phyloP scores from a whole-genome alignment of 2,113 vertebrate species.

The Tricholaema leucomelas region DNA sequence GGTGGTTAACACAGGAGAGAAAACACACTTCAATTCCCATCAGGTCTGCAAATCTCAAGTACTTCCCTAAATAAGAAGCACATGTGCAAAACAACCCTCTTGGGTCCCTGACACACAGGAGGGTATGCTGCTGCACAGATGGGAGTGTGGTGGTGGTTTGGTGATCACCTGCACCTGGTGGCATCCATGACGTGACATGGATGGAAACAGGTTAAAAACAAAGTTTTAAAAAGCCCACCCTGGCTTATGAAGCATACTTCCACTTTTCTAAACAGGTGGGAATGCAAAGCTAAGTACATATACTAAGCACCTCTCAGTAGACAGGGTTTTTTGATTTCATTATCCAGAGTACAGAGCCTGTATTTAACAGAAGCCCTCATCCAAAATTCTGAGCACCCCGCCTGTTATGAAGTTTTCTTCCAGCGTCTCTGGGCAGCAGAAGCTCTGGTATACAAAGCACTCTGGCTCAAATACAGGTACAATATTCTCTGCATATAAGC shows the following conservation, averaged over 20 bases:
- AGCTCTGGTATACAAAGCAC: background rate
- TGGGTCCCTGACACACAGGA: background rate
- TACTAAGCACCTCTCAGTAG: background rate
- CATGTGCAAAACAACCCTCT: background rate
- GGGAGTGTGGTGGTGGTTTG: background rate
- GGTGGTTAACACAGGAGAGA: background rate
- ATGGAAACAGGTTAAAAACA: background rate
- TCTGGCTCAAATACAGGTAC: background rate
- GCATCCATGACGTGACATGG: background rate
- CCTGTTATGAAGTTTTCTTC: background rate
- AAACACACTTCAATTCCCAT: background rate
- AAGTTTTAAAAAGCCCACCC: accelerated
- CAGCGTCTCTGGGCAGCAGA: background rate
- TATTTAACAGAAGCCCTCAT: background rate
- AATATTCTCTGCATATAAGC: background rate
- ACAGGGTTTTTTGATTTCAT: background rate
- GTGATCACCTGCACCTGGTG: background rate
- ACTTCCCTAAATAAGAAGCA: background rate
- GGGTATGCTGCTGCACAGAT: background rate
- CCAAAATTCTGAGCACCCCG: background rate
- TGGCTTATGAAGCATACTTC: background rate
- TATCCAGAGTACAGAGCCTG: background rate
- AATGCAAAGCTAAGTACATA: background rate
- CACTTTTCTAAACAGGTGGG: background rate
- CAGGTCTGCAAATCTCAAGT: background rate